Percentiles rank a stretch among this genome's conserved stretches.
phyloP scores from a whole-genome alignment of 2,113 vertebrate species.

The Diadophis punctatus region DNA sequence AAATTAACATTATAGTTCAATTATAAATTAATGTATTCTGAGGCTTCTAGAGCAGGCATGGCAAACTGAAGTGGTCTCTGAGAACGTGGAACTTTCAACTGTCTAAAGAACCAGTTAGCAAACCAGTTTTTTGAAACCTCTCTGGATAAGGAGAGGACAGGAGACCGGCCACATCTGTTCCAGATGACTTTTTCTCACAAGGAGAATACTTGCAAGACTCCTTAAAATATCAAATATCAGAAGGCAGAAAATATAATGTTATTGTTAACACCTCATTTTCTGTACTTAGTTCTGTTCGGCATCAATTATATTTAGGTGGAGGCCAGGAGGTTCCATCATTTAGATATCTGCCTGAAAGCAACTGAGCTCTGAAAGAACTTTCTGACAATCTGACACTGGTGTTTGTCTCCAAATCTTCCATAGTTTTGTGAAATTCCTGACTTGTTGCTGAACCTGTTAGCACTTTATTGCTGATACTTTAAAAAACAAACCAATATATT shows the following conservation, averaged over 20 bases:
- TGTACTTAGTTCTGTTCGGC: not conserved
- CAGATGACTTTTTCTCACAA: not conserved
- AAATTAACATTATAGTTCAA: not conserved
- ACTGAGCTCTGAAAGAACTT: not conserved
- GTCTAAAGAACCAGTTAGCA: not conserved
- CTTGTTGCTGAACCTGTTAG: not conserved
- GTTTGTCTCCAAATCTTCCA: not conserved
- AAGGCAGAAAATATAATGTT: not conserved
- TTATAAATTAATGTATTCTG: not conserved
- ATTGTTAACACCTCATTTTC: not conserved
- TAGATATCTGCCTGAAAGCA: not conserved
- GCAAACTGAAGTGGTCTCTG: not conserved
- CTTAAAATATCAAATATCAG: not conserved
- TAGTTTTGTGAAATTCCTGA: not conserved
- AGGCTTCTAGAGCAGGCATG: not conserved
- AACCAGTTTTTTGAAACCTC: not conserved
- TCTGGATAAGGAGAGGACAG: not conserved
- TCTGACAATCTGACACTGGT: not conserved
- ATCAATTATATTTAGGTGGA: not conserved
- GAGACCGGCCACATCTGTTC: not conserved
- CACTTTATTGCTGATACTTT: not conserved
- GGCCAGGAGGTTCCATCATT: not conserved
- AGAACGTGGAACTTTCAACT: not conserved
- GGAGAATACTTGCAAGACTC: not conserved
- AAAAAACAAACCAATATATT: not conserved